Conservation (phyloP, 1,140 invertebrate genomes). For the Portunus trituberculatus region DNA sequence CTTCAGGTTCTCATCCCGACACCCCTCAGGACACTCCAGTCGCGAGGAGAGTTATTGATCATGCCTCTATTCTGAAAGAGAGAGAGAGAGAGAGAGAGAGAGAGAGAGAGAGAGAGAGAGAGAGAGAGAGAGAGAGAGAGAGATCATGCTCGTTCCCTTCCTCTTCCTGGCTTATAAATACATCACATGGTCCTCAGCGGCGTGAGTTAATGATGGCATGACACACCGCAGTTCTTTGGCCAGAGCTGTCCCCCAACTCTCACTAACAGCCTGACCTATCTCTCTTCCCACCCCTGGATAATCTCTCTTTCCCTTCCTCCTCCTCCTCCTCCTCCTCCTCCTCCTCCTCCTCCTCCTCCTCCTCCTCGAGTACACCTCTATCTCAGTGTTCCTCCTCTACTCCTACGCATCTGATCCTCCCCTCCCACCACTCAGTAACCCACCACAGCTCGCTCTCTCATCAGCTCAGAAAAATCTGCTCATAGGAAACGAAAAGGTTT, state of each 20-base stretch:
- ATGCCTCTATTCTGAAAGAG: neutral
- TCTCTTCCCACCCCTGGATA: neutral
- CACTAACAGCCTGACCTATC: neutral
- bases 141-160: neutral
- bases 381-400: no score
- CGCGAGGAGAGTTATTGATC: slow-evolving; percentile 2
- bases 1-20: no score
- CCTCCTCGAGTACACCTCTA: neutral
- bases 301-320: neutral
- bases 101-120: neutral
- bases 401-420: no score
- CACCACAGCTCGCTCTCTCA: no score
- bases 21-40: no score
- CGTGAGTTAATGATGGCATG: slow-evolving; percentile 41
- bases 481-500: no score
- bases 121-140: slow-evolving; percentile 22
- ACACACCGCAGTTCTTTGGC: slow-evolving; percentile 15
- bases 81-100: slow-evolving; percentile 28
- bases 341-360: neutral
- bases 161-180: slow-evolving; percentile 4
- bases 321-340: neutral
- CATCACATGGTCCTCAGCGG: slow-evolving; percentile 13
- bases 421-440: no score
- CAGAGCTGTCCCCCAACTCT: slow-evolving; percentile 29
- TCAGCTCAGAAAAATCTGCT: no score